Evolutionary conservation across 2,797 vertebrate species (phyloP).

Genomic region (Bovichtus diacanthus): DNA sequence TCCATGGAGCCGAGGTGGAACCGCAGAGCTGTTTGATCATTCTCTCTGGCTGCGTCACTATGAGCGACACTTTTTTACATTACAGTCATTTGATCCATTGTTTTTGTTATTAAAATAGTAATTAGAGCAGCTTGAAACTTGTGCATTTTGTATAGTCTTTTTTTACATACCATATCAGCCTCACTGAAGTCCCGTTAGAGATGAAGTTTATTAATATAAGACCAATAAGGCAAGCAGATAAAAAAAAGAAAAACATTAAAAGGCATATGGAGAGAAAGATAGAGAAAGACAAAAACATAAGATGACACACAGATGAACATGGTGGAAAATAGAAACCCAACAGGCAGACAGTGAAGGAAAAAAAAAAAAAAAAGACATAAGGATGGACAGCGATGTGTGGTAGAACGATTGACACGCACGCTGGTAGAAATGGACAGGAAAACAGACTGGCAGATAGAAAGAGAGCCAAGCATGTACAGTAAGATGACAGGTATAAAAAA

Average conservation of each 20-base stretch:
- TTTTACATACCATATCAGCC: neutral
- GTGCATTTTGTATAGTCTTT: neutral
- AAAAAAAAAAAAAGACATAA: conserved; percentile 31
- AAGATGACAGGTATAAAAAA: conserved; percentile 57
- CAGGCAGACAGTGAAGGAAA: conserved; percentile 16
- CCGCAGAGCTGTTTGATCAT: too few species aligned
- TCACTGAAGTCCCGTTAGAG: neutral
- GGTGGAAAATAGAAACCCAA: conserved; percentile 23
- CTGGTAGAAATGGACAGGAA: conserved; percentile 38
- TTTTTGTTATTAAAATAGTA: neutral
- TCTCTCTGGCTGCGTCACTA: neutral
- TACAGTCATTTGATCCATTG: conserved; percentile 1
- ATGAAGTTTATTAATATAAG: neutral
- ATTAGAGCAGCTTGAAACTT: conserved; percentile 3
- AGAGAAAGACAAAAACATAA: conserved; percentile 33
- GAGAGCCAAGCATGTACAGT: conserved; percentile 50
- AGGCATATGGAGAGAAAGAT: conserved; percentile 26
- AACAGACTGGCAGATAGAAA: conserved; percentile 54
- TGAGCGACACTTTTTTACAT: conserved; percentile 4
- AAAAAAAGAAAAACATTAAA: neutral
- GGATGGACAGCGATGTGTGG: conserved; percentile 40
- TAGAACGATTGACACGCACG: conserved; percentile 53
- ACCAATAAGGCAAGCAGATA: conserved; percentile 1
- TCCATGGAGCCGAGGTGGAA: too few species aligned
- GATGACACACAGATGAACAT: conserved; percentile 49